phyloP scores from a whole-genome alignment of 2,797 vertebrate genomes.

The Siniperca obscura region DNA sequence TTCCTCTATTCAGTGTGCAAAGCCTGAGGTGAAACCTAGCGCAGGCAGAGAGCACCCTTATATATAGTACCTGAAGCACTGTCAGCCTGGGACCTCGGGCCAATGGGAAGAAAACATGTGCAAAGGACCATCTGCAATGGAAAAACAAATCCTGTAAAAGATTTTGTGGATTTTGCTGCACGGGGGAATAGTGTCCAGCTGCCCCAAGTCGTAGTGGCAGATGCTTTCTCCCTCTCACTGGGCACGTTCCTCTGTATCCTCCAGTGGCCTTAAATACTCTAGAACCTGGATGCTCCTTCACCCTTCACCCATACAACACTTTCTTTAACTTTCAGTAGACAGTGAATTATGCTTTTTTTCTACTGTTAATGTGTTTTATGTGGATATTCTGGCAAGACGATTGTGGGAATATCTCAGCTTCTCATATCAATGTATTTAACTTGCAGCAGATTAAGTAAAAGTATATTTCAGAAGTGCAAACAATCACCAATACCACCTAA shows the following conservation, averaged over 20 bases:
- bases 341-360: not conserved
- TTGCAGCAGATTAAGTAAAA: conserved; percentile 9
- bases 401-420: not conserved
- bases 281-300: conserved; percentile 27
- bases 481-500: not conserved
- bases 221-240: conserved; percentile 77
- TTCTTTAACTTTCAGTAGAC: conserved; percentile 29
- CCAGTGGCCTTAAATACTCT: conserved; percentile 42
- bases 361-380: not conserved
- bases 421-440: not conserved
- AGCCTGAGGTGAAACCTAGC: conserved; percentile 50
- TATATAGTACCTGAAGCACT: conserved; percentile 70
- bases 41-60: conserved; percentile 62
- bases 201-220: conserved; percentile 77
- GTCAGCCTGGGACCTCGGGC: conserved; percentile 68
- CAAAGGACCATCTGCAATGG: conserved; percentile 86
- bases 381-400: not conserved
- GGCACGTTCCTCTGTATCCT: conserved; percentile 47
- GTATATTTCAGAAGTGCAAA: not conserved
- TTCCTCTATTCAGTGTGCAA: conserved; percentile 35
- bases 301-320: conserved; percentile 16
- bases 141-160: conserved; percentile 88
- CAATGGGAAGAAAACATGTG: conserved; percentile 84
- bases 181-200: conserved; percentile 77
- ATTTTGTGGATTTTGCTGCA: conserved; percentile 81